Conservation (phyloP, 2,113 vertebrate genomes). For the Bombycilla garrulus region DNA sequence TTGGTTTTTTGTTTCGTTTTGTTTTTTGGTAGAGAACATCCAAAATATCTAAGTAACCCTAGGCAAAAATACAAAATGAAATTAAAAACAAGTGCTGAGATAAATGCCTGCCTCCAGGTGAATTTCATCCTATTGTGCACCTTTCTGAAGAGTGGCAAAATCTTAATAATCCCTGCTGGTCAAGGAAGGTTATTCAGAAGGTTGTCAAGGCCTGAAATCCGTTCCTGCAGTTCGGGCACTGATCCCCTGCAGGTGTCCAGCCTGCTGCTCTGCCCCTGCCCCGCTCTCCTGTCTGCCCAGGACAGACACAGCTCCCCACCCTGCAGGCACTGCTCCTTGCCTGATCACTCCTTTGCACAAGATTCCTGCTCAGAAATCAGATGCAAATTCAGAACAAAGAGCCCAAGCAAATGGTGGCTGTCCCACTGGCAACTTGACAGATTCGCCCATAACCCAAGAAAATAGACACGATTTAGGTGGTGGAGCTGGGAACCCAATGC, state of each 20-base stretch:
- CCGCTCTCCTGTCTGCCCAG: background rate
- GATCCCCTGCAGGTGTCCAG: background rate
- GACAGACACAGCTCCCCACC: background rate
- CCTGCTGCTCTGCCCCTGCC: background rate
- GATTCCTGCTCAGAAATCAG: background rate
- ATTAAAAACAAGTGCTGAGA: background rate
- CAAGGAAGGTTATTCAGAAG: background rate
- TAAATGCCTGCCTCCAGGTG: background rate
- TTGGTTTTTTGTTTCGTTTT: background rate
- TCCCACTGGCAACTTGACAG: background rate
- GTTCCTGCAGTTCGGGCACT: background rate
- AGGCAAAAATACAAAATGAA: background rate
- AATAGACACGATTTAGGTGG: fast-evolving
- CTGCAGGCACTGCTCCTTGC: background rate
- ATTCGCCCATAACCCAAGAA: background rate
- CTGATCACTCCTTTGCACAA: background rate
- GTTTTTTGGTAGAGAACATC: background rate
- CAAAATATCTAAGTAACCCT: background rate
- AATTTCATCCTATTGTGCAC: background rate
- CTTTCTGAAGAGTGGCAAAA: background rate
- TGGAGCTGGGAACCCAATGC: background rate
- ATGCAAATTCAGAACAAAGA: background rate
- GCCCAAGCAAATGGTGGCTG: background rate
- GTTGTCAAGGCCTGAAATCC: background rate
- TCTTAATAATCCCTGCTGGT: background rate